Conservation (phyloP, 1,140 invertebrate species). For the Plectrocnemia conspersa region DNA sequence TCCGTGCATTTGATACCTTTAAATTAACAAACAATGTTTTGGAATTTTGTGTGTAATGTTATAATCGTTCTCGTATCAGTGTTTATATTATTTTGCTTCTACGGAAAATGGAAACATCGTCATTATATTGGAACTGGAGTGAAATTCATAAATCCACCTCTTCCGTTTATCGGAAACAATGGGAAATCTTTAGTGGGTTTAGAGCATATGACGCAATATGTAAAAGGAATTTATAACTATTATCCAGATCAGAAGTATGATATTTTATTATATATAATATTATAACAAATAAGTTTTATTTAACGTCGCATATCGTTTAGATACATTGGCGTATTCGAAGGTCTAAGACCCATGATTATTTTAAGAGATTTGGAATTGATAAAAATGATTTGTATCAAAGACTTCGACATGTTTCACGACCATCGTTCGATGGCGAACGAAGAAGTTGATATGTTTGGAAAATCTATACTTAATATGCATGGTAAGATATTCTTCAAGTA, state of each 20-base stretch:
- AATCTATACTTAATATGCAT: conserved; percentile 53
- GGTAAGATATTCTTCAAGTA: too few species aligned
- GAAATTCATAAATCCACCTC: not conserved
- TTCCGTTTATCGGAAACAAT: not conserved
- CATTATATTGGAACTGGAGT: conserved; percentile 9
- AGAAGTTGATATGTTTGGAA: conserved; percentile 50
- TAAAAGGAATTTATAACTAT: not conserved
- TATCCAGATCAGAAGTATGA: conserved; percentile 7
- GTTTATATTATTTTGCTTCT: not conserved
- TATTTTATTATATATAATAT: too few species aligned
- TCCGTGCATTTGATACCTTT: too few species aligned
- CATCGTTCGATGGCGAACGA: conserved; percentile 47
- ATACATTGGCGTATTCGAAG: conserved; percentile 47
- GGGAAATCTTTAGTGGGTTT: not conserved
- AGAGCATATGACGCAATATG: not conserved
- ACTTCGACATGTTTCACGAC: conserved; percentile 62
- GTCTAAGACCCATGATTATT: conserved; percentile 45
- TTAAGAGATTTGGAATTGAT: conserved; percentile 58
- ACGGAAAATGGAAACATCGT: conserved; percentile 9
- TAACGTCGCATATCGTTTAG: too few species aligned
- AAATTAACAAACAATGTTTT: too few species aligned
- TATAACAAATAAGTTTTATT: too few species aligned
- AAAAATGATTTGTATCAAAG: conserved; percentile 56
- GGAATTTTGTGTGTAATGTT: too few species aligned
- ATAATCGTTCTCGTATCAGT: not conserved